These are phyloP conservation scores for Sylvietta virens DNA, from an alignment of 2,113 vertebrate genomes.

Conservation along the genomic window DNA sequence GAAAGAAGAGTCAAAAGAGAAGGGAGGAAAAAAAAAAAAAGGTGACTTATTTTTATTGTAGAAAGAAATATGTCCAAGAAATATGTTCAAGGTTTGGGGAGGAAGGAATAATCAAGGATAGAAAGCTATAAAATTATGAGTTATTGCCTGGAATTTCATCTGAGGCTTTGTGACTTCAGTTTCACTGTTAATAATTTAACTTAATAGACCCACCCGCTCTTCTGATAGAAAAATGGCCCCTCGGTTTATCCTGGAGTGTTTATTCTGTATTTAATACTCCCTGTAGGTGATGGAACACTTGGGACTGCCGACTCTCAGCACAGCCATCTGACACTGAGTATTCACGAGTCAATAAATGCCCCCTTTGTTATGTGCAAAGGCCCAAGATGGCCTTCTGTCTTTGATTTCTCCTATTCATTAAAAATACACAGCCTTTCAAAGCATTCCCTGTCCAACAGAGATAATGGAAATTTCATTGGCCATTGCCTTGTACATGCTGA, in stretches of 20 bases:
- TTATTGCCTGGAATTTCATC: slow-evolving; percentile 19
- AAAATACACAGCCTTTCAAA: slow-evolving; percentile 17
- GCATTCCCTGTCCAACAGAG: neutral
- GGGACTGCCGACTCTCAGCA: neutral
- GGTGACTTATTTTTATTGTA: neutral
- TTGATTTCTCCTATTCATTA: slow-evolving; percentile 6
- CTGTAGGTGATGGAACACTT: slow-evolving; percentile 20
- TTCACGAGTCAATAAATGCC: slow-evolving; percentile 6
- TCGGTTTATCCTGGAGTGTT: neutral
- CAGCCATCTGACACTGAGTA: neutral
- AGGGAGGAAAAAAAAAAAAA: neutral
- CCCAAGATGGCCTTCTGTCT: neutral
- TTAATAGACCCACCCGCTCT: neutral
- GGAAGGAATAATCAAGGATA: neutral
- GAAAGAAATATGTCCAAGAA: neutral
- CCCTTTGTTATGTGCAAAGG: neutral
- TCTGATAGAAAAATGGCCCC: slow-evolving; percentile 8
- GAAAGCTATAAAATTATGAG: slow-evolving; percentile 10
- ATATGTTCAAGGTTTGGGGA: neutral
- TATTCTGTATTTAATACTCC: slow-evolving; percentile 29
- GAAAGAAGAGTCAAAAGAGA: neutral
- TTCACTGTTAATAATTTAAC: slow-evolving; percentile 29
- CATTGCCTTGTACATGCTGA: neutral
- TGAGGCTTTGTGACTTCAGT: neutral
- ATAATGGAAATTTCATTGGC: slow-evolving; percentile 17